These are phyloP conservation scores for Drosophila mayaguana DNA, from an alignment of 2,888 invertebrate species.

Conservation along the genomic window DNA sequence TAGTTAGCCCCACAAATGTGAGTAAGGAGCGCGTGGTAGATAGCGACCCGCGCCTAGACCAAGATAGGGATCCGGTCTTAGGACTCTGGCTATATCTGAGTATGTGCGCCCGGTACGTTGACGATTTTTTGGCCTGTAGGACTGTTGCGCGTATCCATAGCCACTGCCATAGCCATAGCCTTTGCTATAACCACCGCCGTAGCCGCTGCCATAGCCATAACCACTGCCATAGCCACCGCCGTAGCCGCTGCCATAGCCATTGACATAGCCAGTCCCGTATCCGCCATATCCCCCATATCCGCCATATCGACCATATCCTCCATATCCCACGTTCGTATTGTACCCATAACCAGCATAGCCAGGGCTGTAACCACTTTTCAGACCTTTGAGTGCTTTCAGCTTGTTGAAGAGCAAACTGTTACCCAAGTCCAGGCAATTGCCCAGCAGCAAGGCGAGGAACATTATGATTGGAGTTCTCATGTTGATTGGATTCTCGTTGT, in stretches of 20 bases:
- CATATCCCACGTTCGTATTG: slow-evolving; percentile 1
- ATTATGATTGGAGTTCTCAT: slow-evolving; percentile 35
- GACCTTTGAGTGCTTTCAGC: slow-evolving; percentile 38
- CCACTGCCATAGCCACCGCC: neutral
- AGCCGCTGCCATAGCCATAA: neutral
- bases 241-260: neutral
- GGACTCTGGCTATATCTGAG: slow-evolving; percentile 89
- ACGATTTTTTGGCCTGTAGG: slow-evolving; percentile 11
- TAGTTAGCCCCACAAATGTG: slow-evolving; percentile 69
- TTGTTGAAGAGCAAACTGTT: slow-evolving; percentile 61
- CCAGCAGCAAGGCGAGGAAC: slow-evolving; percentile 37
- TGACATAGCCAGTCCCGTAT: too few relatives aligned
- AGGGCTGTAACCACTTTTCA: slow-evolving; percentile 10
- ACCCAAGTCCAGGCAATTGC: slow-evolving; percentile 40
- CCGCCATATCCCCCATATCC: slow-evolving; percentile 21
- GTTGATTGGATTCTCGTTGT: slow-evolving; percentile 19
- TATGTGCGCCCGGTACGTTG: slow-evolving; percentile 86
- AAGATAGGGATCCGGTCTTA: slow-evolving; percentile 86
- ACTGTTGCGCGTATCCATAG: slow-evolving; percentile 16
- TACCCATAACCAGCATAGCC: neutral
- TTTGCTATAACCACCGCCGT: neutral
- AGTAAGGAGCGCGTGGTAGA: slow-evolving; percentile 87
- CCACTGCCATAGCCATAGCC: slow-evolving; percentile 15
- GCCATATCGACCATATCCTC: slow-evolving; percentile 21
- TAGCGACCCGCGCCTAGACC: slow-evolving; percentile 86